These are phyloP conservation scores for Monomorium pharaonis DNA, from an alignment of 1,140 invertebrate species.

Conservation along the genomic window DNA sequence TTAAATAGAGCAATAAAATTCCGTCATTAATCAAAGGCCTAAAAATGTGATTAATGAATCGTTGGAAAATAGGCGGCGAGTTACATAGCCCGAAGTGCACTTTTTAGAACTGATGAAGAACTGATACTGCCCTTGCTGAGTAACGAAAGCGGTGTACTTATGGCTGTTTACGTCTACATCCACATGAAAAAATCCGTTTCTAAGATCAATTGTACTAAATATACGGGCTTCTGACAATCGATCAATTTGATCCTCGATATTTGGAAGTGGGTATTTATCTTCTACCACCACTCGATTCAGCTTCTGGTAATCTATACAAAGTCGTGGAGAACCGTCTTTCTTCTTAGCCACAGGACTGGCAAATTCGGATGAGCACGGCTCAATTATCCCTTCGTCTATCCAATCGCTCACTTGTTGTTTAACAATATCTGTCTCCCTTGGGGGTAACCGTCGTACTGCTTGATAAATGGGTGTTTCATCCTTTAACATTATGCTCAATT, in stretches of 20 bases:
- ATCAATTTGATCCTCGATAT: background rate
- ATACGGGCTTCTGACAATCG: background rate
- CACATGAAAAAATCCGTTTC: slow-evolving; percentile 32
- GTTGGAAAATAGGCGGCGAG: slow-evolving; percentile 5
- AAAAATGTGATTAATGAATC: background rate
- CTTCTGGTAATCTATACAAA: slow-evolving; percentile 1
- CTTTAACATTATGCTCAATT: background rate
- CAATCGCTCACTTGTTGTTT: background rate
- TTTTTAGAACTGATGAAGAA: slow-evolving; percentile 4
- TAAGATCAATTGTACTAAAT: background rate
- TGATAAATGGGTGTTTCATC: background rate
- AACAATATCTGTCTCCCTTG: background rate
- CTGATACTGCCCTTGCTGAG: background rate
- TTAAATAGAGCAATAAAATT: background rate
- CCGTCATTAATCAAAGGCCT: background rate
- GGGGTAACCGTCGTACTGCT: background rate
- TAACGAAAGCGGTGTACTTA: slow-evolving; percentile 18
- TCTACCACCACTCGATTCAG: background rate
- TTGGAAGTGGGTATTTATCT: background rate
- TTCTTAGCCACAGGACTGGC: background rate
- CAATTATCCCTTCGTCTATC: background rate
- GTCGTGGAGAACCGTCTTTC: background rate
- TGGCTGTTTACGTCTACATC: background rate
- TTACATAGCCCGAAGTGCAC: background rate
- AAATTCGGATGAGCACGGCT: slow-evolving; percentile 11